Evolutionary conservation across 2,797 vertebrate genomes (phyloP).

Genomic region (Clamator glandarius): DNA sequence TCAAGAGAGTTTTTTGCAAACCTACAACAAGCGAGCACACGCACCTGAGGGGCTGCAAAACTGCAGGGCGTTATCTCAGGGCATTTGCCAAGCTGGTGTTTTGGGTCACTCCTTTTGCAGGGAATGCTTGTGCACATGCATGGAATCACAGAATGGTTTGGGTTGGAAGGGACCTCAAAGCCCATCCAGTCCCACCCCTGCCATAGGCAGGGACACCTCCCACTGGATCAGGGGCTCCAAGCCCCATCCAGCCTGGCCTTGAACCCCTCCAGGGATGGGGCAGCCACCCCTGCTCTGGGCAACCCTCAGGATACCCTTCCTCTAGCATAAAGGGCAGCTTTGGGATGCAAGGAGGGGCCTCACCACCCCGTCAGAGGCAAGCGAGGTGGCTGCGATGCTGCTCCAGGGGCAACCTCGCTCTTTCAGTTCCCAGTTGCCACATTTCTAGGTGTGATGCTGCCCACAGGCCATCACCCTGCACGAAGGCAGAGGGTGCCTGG

Average conservation of each 20-base stretch:
- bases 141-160: too few relatives aligned
- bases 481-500: not conserved
- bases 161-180: too few relatives aligned
- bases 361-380: not conserved
- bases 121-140: not conserved
- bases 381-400: not conserved
- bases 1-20: not conserved
- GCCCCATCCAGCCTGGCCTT: too few relatives aligned
- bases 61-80: fast-evolving
- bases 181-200: too few relatives aligned
- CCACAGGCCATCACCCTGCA: fast-evolving
- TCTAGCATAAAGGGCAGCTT: not conserved
- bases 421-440: not conserved
- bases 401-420: not conserved
- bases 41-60: not conserved
- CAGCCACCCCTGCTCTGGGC: too few relatives aligned
- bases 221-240: too few relatives aligned
- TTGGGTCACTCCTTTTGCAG: not conserved
- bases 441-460: not conserved
- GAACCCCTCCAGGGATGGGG: too few relatives aligned
- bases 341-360: too few relatives aligned
- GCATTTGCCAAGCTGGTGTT: not conserved
- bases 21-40: fast-evolving
- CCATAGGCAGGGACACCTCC: too few relatives aligned
- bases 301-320: not conserved